Conservation (phyloP, 2,797 vertebrate genomes). For the Dermochelys coriacea region DNA sequence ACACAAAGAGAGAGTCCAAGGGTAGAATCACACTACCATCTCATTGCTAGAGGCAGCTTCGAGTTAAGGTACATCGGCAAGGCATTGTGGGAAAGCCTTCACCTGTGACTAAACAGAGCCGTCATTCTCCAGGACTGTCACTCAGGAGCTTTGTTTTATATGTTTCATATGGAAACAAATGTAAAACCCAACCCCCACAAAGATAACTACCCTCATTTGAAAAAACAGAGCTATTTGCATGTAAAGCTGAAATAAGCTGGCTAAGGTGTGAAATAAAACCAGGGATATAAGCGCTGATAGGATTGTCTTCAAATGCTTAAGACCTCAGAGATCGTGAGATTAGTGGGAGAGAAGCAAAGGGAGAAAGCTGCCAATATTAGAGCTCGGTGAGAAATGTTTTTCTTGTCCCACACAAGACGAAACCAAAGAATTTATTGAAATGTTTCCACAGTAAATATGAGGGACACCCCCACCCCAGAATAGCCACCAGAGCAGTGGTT, state of each 20-base stretch:
- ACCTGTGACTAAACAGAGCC: neutral
- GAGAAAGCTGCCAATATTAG: neutral
- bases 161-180: neutral
- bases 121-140: neutral
- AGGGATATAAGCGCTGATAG: neutral
- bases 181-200: neutral
- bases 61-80: neutral
- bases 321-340: neutral
- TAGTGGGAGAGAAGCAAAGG: conserved; percentile 25
- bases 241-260: neutral
- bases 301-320: neutral
- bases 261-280: neutral
- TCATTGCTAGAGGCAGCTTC: neutral
- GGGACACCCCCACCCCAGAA: neutral
- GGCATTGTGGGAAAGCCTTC: neutral
- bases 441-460: neutral
- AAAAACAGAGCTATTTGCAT: neutral
- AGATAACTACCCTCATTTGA: neutral
- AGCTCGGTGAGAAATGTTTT: neutral
- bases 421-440: neutral
- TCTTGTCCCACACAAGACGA: neutral
- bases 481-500: neutral
- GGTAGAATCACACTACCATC: neutral
- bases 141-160: too few species aligned
- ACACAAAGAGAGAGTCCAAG: neutral